These are phyloP conservation scores for Idaea dimidiata DNA, from an alignment of 2,888 invertebrate genomes.

Conservation along the genomic window DNA sequence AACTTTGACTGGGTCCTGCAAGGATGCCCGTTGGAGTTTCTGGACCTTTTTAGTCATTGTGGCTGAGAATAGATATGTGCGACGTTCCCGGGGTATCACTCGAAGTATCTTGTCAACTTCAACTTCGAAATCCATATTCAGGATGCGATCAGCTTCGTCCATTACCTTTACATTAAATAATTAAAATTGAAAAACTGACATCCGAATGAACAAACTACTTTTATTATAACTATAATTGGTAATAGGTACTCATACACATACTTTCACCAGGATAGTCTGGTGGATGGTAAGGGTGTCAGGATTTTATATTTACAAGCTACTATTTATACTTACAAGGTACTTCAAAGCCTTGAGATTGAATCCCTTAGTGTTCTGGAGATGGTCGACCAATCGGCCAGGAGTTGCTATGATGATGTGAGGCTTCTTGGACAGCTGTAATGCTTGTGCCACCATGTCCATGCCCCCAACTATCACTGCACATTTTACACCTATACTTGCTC, in stretches of 20 bases:
- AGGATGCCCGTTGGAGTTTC: conserved; percentile 96
- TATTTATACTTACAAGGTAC: conserved; percentile 88
- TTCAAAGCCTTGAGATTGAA: conserved; percentile 95
- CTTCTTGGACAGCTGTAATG: conserved; percentile 94
- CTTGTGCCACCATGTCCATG: conserved; percentile 98
- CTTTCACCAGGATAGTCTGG: too few species aligned
- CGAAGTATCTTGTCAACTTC: conserved; percentile 97
- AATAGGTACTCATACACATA: too few species aligned
- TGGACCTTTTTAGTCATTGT: conserved; percentile 99
- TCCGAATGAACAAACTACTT: too few species aligned
- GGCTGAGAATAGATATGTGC: conserved; percentile 97
- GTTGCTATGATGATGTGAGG: conserved; percentile 99
- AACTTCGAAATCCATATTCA: conserved; percentile 99
- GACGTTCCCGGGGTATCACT: conserved; percentile 93
- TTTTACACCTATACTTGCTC: conserved; percentile 94
- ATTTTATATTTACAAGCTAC: too few species aligned
- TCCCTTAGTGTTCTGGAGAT: conserved; percentile 98
- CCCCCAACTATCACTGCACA: conserved; percentile 98
- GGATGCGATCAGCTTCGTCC: conserved; percentile 99
- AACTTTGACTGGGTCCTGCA: conserved; percentile 96
- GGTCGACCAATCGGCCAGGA: conserved; percentile 96
- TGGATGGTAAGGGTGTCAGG: too few species aligned
- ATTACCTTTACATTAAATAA: conserved; percentile 83
- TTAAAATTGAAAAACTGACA: too few species aligned
- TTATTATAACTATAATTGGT: too few species aligned